Conservation (phyloP, 2,797 vertebrate species). For the Ctenosaura bakeri region DNA sequence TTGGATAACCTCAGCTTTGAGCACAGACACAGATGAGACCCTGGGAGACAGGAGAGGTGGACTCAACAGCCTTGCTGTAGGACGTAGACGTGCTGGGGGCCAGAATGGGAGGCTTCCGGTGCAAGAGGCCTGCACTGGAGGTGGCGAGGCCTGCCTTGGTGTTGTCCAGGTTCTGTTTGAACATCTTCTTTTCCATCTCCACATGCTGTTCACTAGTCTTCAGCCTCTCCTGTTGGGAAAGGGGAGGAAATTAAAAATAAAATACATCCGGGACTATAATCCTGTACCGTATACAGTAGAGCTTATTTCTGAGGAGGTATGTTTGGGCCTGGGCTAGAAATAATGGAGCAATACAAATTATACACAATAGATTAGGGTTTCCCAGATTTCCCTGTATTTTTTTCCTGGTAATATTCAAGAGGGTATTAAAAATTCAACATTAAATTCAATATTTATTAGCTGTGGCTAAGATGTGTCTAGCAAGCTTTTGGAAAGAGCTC, state of each 20-base stretch:
- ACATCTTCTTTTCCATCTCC: constrained; percentile 90
- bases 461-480: background rate
- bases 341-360: background rate
- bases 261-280: background rate
- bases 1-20: constrained; percentile 91
- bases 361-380: background rate
- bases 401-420: background rate
- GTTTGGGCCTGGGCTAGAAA: background rate
- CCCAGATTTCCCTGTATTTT: background rate
- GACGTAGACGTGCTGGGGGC: constrained; percentile 84
- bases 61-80: constrained; percentile 85
- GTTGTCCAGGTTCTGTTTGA: constrained; percentile 84
- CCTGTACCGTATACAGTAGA: background rate
- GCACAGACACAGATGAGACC: constrained; percentile 84
- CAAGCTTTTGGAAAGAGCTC: background rate
- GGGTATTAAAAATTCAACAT: background rate
- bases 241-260: background rate
- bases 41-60: constrained; percentile 84
- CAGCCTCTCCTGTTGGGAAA: constrained; percentile 88
- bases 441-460: background rate
- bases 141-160: constrained; percentile 84
- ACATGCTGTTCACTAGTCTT: constrained; percentile 90
- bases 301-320: background rate
- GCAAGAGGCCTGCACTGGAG: constrained; percentile 81
- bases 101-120: constrained; percentile 85